Evolutionary conservation across 2,888 invertebrate genomes (phyloP).

Genomic region (Prenolepis imparis): DNA sequence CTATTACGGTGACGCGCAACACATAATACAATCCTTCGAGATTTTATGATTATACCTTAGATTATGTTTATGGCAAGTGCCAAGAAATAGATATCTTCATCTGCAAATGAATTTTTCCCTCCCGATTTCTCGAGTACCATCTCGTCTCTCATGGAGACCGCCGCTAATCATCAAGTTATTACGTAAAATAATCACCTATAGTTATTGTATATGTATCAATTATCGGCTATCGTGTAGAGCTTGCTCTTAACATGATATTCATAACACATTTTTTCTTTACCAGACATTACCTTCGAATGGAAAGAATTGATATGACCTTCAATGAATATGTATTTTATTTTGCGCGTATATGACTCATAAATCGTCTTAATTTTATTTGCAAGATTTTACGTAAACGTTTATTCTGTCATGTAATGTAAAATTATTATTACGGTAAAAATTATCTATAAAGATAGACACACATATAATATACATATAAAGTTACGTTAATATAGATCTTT

Average conservation of each 20-base stretch:
- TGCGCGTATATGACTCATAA: not conserved
- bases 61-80: not conserved
- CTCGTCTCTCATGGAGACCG: not conserved
- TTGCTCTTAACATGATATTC: constrained; percentile 24
- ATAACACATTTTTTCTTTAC: constrained; percentile 14
- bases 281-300: not conserved
- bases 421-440: not conserved
- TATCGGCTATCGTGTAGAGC: constrained; percentile 10
- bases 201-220: constrained; percentile 38
- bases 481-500: not conserved
- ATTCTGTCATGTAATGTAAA: not conserved
- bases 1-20: not conserved
- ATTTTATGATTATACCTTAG: constrained; percentile 32
- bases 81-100: constrained; percentile 13
- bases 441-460: not conserved
- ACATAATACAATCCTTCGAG: not conserved
- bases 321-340: not conserved
- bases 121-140: not conserved
- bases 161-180: constrained; percentile 29
- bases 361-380: not conserved
- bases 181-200: constrained; percentile 34
- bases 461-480: not conserved
- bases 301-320: not conserved
- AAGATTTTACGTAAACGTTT: too few relatives aligned
- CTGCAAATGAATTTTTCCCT: constrained; percentile 1